phyloP scores from a whole-genome alignment of 2,797 vertebrate species.

The Sebastes matsubarae region DNA sequence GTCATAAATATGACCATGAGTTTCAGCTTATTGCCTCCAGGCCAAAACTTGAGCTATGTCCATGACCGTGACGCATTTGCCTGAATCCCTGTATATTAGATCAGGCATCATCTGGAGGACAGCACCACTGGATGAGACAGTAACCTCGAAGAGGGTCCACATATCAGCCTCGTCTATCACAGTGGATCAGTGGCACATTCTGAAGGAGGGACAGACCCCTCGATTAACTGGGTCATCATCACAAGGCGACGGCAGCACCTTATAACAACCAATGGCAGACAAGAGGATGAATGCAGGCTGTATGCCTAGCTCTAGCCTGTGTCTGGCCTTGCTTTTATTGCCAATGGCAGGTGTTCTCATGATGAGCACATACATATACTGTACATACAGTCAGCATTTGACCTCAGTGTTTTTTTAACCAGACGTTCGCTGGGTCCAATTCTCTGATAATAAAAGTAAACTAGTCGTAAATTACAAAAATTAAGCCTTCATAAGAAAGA shows the following conservation, averaged over 20 bases:
- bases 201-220: conserved; percentile 26
- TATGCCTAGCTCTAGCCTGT: not conserved
- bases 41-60: not conserved
- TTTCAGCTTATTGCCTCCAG: conserved; percentile 5
- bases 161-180: conserved; percentile 41
- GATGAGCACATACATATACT: not conserved
- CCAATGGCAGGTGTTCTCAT: not conserved
- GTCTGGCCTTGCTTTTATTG: not conserved
- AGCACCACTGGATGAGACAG: conserved; percentile 22
- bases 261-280: not conserved
- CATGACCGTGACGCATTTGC: conserved; percentile 6
- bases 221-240: conserved; percentile 53
- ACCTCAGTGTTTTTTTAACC: not conserved
- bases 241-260: conserved; percentile 2
- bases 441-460: not conserved
- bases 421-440: not conserved
- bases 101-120: conserved; percentile 27
- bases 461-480: not conserved
- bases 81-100: conserved; percentile 24
- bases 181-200: conserved; percentile 44
- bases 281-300: conserved; percentile 7
- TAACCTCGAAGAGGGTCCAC: conserved; percentile 18
- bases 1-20: not conserved
- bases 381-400: not conserved
- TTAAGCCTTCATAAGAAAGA: not conserved